Evolutionary conservation across 2,888 invertebrate species (phyloP).

Genomic region (Hemithea aestivaria): DNA sequence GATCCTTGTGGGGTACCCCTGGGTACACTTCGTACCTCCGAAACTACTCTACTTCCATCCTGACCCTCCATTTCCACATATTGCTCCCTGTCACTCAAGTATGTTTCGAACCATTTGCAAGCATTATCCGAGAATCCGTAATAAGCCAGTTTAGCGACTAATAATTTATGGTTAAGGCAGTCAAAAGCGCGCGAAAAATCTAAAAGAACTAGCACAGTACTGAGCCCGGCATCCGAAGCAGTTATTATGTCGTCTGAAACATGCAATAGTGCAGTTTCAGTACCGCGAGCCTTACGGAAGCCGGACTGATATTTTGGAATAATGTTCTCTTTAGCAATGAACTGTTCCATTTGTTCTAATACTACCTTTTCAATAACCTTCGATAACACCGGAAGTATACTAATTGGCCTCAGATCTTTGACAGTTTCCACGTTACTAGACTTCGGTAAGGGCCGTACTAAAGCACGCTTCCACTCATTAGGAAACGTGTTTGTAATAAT

Average conservation of each 20-base stretch:
- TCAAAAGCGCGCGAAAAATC: conserved; percentile 27
- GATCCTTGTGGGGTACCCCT: conserved; percentile 16
- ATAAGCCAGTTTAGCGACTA: conserved; percentile 15
- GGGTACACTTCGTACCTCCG: too few relatives aligned
- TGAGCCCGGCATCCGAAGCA: conserved; percentile 17
- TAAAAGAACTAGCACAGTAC: conserved; percentile 15
- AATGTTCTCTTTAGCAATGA: conserved; percentile 12
- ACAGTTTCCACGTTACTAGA: neutral
- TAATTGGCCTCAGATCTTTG: conserved; percentile 17
- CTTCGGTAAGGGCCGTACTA: conserved; percentile 7
- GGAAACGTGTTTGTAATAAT: conserved; percentile 2
- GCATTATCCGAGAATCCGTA: conserved; percentile 15
- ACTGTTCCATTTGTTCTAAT: neutral
- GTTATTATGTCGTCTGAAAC: conserved; percentile 18
- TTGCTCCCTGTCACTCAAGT: conserved; percentile 11
- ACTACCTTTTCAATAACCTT: conserved; percentile 5
- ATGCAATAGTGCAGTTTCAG: conserved; percentile 16
- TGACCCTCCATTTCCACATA: conserved; percentile 6
- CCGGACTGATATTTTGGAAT: conserved; percentile 21
- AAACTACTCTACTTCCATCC: too few relatives aligned
- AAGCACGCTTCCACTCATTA: conserved; percentile 1
- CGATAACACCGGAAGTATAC: conserved; percentile 17
- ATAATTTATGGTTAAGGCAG: conserved; percentile 5
- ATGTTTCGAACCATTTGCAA: conserved; percentile 22
- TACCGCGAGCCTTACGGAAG: conserved; percentile 12